phyloP scores from a whole-genome alignment of 2,888 invertebrate genomes.

The Leptopilina drosophilae region DNA sequence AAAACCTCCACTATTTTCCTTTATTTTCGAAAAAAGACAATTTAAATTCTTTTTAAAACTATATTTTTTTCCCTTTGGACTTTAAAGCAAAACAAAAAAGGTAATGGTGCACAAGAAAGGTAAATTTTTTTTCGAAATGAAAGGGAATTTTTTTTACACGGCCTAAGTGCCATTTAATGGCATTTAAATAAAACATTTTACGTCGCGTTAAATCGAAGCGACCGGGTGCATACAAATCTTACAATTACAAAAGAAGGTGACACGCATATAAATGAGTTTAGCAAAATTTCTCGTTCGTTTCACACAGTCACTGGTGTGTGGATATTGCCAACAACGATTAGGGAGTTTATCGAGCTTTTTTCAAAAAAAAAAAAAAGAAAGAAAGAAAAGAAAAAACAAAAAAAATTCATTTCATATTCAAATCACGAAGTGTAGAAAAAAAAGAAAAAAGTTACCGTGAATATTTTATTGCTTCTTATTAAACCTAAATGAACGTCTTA shows the following conservation, averaged over 20 bases:
- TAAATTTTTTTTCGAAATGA: neutral
- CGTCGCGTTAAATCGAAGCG: slow-evolving; percentile 42
- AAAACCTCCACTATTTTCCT: too few species aligned
- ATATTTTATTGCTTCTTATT: slow-evolving; percentile 38
- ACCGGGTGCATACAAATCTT: slow-evolving; percentile 51
- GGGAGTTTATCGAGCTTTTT: slow-evolving; percentile 37
- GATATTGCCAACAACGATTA: slow-evolving; percentile 34
- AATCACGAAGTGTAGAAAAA: neutral
- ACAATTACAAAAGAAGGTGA: slow-evolving; percentile 46
- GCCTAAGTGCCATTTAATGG: slow-evolving; percentile 35
- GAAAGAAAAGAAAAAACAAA: neutral
- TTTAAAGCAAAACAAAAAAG: too few species aligned
- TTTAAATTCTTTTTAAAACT: too few species aligned
- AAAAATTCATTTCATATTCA: neutral
- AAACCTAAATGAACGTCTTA: slow-evolving; percentile 20
- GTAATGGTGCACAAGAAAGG: neutral
- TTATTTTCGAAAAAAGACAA: too few species aligned
- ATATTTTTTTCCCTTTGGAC: too few species aligned
- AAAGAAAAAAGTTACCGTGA: slow-evolving; percentile 1
- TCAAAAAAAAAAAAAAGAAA: neutral
- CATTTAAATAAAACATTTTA: slow-evolving; percentile 38
- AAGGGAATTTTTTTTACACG: neutral
- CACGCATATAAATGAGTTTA: slow-evolving; percentile 47
- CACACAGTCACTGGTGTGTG: neutral
- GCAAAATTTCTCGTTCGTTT: slow-evolving; percentile 21